Evolutionary conservation across 2,888 invertebrate species (phyloP).

Genomic region (Himalopsyche tibetana): DNA sequence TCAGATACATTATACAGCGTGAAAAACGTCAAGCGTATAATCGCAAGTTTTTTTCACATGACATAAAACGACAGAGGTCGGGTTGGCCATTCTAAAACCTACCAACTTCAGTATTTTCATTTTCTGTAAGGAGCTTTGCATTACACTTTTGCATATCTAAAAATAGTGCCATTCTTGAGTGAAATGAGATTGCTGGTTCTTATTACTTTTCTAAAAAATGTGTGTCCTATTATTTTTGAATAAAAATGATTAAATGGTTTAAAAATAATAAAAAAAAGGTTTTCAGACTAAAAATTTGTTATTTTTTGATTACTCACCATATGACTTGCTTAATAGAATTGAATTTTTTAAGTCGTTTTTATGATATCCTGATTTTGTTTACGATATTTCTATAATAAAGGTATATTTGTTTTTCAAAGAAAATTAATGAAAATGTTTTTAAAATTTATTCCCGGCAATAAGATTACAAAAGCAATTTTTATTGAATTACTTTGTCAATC

Average conservation of each 20-base stretch:
- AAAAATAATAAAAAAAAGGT: too few relatives aligned
- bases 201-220: not conserved
- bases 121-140: not conserved
- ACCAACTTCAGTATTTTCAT: not conserved
- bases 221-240: not conserved
- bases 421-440: too few relatives aligned
- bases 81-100: constrained; percentile 4
- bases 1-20: constrained; percentile 8
- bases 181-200: not conserved
- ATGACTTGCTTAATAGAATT: too few relatives aligned
- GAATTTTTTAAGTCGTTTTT: too few relatives aligned
- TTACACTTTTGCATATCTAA: constrained; percentile 8
- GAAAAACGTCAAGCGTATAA: constrained; percentile 24
- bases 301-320: too few relatives aligned
- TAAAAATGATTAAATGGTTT: not conserved
- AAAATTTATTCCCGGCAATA: too few relatives aligned
- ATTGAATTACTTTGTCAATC: too few relatives aligned
- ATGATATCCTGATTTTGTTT: too few relatives aligned
- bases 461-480: too few relatives aligned
- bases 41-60: constrained; percentile 21
- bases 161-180: not conserved
- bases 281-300: too few relatives aligned
- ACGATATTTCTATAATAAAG: too few relatives aligned
- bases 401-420: too few relatives aligned
- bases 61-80: constrained; percentile 2